Percentiles rank a stretch among this genome's conserved stretches.
Conservation (phyloP, 1,140 invertebrate species). For the Scaptodrosophila lebanonensis region DNA sequence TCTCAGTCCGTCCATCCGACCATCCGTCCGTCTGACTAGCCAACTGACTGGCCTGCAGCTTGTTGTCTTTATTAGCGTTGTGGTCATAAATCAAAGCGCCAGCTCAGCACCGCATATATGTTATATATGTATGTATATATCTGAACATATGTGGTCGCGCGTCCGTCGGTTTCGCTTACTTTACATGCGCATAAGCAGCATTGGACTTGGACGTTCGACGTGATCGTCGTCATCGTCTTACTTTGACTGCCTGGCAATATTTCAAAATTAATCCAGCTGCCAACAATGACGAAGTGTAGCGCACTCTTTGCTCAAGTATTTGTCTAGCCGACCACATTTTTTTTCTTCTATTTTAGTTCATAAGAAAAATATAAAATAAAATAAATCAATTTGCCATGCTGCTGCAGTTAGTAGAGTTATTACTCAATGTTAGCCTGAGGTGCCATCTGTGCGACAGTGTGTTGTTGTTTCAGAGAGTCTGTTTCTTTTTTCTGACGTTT, state of each 20-base stretch:
- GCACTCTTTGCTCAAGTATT: constrained; percentile 62
- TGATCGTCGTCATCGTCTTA: neutral
- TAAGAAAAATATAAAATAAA: constrained; percentile 55
- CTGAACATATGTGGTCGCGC: too few species aligned
- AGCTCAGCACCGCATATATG: too few species aligned
- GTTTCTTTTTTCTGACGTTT: too few species aligned
- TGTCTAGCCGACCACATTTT: constrained; percentile 45
- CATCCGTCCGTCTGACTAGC: constrained; percentile 1
- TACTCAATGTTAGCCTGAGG: constrained; percentile 60
- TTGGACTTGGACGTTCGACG: too few species aligned
- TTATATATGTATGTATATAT: too few species aligned
- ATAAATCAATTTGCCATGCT: constrained; percentile 62
- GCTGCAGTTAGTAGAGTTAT: constrained; percentile 53
- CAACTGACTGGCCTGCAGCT: constrained; percentile 55
- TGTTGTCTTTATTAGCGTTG: constrained; percentile 71
- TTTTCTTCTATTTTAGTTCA: constrained; percentile 7
- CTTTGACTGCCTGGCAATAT: constrained; percentile 57
- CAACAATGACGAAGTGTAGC: constrained; percentile 72
- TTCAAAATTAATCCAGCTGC: constrained; percentile 75
- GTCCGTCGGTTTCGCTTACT: constrained; percentile 23
- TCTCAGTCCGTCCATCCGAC: constrained; percentile 5
- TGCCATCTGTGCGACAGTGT: constrained; percentile 22
- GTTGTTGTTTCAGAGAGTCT: too few species aligned
- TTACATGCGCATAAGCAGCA: constrained; percentile 54
- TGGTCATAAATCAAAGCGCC: constrained; percentile 68